A percentile compares a stretch with the other conserved stretches of the same genome.
Conservation (phyloP, 2,888 invertebrate species). For the Thera obeliscata region DNA sequence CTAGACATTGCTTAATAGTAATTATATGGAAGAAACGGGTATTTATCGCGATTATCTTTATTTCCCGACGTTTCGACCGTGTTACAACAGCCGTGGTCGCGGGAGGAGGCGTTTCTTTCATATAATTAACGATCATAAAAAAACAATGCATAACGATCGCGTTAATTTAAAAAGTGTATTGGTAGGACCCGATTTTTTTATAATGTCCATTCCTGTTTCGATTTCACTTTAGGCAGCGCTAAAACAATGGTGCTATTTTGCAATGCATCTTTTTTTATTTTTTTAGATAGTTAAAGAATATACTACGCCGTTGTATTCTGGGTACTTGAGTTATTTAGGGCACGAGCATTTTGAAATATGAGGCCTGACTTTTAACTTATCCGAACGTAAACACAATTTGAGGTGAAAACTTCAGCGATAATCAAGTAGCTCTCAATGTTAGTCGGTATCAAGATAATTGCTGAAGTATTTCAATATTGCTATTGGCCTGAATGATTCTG, state of each 20-base stretch:
- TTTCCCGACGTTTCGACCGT: too few species aligned
- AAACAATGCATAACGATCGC: too few species aligned
- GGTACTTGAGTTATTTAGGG: slow-evolving; percentile 18
- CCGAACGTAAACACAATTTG: too few species aligned
- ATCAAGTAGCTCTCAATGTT: neutral
- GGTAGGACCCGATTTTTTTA: neutral
- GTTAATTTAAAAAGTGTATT: neutral
- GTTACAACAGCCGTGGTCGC: too few species aligned
- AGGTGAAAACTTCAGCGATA: too few species aligned
- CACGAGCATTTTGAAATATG: slow-evolving; percentile 5
- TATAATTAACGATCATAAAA: too few species aligned
- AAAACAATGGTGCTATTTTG: slow-evolving; percentile 46
- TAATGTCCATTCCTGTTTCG: neutral
- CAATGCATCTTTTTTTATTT: slow-evolving; percentile 31
- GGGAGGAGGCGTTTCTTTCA: too few species aligned
- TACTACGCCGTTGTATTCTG: slow-evolving; percentile 15
- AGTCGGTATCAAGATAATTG: neutral
- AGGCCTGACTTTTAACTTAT: too few species aligned
- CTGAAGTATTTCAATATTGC: slow-evolving; percentile 1
- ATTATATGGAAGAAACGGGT: too few species aligned
- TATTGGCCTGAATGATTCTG: slow-evolving; percentile 32
- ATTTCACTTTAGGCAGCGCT: slow-evolving; percentile 22
- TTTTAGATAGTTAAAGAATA: slow-evolving; percentile 22
- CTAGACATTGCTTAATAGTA: too few species aligned
- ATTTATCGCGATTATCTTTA: too few species aligned